Evolutionary conservation across 2,888 invertebrate species (phyloP).

Genomic region (Itoplectis maculator): DNA sequence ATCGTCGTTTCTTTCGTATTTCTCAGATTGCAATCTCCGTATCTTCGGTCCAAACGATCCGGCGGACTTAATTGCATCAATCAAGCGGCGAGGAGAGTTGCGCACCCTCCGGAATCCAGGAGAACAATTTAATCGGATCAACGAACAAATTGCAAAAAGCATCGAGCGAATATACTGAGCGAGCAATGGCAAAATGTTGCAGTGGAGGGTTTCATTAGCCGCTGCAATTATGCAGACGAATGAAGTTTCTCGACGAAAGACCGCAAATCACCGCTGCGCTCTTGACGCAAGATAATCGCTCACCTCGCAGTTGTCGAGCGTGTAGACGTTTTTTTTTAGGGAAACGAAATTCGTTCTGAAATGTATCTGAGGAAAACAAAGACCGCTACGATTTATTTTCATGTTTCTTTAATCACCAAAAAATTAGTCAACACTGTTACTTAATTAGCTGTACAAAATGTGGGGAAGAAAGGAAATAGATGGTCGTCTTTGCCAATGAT

Average conservation of each 20-base stretch:
- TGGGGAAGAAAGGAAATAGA: constrained; percentile 13
- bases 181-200: constrained; percentile 7
- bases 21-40: constrained; percentile 60
- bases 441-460: background rate
- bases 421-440: background rate
- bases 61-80: constrained; percentile 72
- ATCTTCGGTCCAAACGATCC: constrained; percentile 33
- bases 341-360: constrained; percentile 6
- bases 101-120: constrained; percentile 2
- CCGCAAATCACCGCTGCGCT: constrained; percentile 28
- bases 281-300: constrained; percentile 8
- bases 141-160: constrained; percentile 64
- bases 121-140: constrained; percentile 61
- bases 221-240: constrained; percentile 38
- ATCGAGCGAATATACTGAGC: constrained; percentile 48
- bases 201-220: constrained; percentile 40
- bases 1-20: constrained; percentile 7
- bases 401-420: background rate
- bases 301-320: background rate
- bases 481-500: constrained; percentile 2
- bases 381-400: background rate
- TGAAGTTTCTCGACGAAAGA: constrained; percentile 31
- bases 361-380: background rate
- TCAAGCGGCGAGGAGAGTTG: constrained; percentile 53
- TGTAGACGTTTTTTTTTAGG: background rate